A percentile compares a stretch with the other conserved stretches of the same genome.
phyloP scores from a whole-genome alignment of 1,140 invertebrate genomes.

The Drosophila tani region DNA sequence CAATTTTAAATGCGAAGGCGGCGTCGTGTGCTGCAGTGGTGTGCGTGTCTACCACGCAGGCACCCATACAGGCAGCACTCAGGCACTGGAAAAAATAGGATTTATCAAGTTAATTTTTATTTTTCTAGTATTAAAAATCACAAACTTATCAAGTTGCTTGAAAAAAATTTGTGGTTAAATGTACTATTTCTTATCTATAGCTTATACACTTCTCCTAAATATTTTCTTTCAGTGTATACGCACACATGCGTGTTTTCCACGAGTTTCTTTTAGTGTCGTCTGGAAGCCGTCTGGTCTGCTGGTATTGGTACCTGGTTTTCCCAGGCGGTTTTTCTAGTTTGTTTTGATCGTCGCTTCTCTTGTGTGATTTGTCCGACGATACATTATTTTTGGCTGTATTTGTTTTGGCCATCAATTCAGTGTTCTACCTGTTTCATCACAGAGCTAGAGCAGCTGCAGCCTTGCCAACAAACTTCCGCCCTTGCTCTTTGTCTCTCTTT shows the following conservation, averaged over 20 bases:
- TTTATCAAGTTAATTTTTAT: too few species aligned
- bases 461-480: constrained; percentile 37
- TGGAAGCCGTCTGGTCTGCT: constrained; percentile 39
- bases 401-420: constrained; percentile 21
- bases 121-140: not conserved
- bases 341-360: constrained; percentile 65
- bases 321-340: constrained; percentile 70
- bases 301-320: constrained; percentile 41
- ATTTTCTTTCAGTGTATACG: constrained; percentile 5
- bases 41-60: constrained; percentile 34
- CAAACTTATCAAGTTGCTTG: not conserved
- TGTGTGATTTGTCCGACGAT: not conserved
- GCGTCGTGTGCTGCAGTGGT: constrained; percentile 19
- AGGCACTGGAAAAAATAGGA: constrained; percentile 7
- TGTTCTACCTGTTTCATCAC: constrained; percentile 33
- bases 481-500: constrained; percentile 27
- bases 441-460: not conserved
- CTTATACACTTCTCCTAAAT: not conserved
- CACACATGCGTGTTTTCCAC: constrained; percentile 18
- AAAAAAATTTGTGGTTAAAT: not conserved
- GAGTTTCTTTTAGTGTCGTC: constrained; percentile 43
- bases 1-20: constrained; percentile 68
- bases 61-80: constrained; percentile 5
- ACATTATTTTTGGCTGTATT: constrained; percentile 15
- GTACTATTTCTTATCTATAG: not conserved